These are phyloP conservation scores for Heliothis virescens DNA, from an alignment of 1,140 invertebrate genomes.

Conservation along the genomic window DNA sequence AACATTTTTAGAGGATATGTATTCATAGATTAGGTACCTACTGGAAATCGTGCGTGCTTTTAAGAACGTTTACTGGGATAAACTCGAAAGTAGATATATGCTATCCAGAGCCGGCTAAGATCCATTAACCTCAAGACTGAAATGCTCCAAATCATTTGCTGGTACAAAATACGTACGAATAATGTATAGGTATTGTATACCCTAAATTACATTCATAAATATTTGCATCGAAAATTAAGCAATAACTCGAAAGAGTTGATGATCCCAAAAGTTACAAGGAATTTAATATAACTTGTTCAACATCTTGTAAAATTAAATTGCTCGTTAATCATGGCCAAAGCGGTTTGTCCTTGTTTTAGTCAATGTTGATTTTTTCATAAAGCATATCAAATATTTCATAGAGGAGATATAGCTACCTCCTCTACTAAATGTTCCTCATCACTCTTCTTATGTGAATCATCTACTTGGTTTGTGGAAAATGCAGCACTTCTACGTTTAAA, in stretches of 20 bases:
- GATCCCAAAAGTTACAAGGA: slow-evolving; percentile 18
- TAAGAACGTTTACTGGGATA: too few species aligned
- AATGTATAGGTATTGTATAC: too few species aligned
- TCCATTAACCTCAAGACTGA: slow-evolving; percentile 35
- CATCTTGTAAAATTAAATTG: slow-evolving; percentile 34
- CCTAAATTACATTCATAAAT: slow-evolving; percentile 56
- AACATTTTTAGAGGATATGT: slow-evolving; percentile 36
- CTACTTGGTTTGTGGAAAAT: too few species aligned
- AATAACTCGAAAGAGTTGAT: slow-evolving; percentile 20
- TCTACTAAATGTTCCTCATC: not conserved
- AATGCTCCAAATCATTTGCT: too few species aligned
- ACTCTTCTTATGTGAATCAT: not conserved
- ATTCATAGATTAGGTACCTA: not conserved
- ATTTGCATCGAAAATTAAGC: slow-evolving; percentile 57
- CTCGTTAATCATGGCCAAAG: slow-evolving; percentile 25
- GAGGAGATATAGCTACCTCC: not conserved
- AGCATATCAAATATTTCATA: not conserved
- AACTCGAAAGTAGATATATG: slow-evolving; percentile 50
- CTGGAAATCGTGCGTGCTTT: too few species aligned
- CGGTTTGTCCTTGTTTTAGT: not conserved
- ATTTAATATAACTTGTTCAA: slow-evolving; percentile 44
- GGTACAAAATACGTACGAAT: too few species aligned
- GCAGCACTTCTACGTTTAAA: too few species aligned
- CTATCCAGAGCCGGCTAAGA: slow-evolving; percentile 53
- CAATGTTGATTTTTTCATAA: not conserved